Base-by-base conservation (phyloP, 2,888 invertebrate species). In the Aphidius colemani region DNA sequence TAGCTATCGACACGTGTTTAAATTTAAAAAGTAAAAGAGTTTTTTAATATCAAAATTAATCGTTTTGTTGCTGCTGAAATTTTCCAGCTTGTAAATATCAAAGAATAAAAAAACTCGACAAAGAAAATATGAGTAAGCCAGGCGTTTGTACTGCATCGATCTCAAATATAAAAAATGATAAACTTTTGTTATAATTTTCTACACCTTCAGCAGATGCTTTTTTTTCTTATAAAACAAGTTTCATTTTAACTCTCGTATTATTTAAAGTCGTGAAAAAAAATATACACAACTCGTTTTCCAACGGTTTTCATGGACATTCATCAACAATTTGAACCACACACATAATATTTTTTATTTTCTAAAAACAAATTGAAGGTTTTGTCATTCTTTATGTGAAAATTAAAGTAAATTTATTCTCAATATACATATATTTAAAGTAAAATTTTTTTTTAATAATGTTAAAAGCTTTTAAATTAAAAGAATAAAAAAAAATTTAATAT, bases 151-250 rank as follows among this genome's bases (percentile, higher is more conserved):
- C 6, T 1, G 13, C 41, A 40, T n/a, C 11, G 6, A 49, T 49
- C 11, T 13, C 1, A 49, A 4, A 13, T 7, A 49, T 49, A 49
- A 18, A 30, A 5, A 30, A 8, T 39, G 18, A 50, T 53, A 59
- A 59, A 59, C 30, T 59, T 51, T 53, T 18, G 50, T 45, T 50
- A 45, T 59, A 59, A 49, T 43, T 59, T 43, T 57, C 56, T 49
- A 50, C 53, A 30, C 40, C 61, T 48, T 41, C 39, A 53, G 6
- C 61, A 61, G 62, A 62, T 62, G 62, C n/a, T 56, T 62, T 43
- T 62, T 30, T 62, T 62, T 62, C 62, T 62, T 57, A 51, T 62
- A 57, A 62, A 62, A 62, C 62, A 57, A 56, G 57, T 57, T 62
- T 50, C 51, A 30, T 56, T 61, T 61, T 49, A 39, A 45, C 41